A percentile compares a stretch with the other conserved stretches of the same genome.
Evolutionary conservation across 2,888 invertebrate species (phyloP).

Genomic region (Pandemis cinnamomeana): DNA sequence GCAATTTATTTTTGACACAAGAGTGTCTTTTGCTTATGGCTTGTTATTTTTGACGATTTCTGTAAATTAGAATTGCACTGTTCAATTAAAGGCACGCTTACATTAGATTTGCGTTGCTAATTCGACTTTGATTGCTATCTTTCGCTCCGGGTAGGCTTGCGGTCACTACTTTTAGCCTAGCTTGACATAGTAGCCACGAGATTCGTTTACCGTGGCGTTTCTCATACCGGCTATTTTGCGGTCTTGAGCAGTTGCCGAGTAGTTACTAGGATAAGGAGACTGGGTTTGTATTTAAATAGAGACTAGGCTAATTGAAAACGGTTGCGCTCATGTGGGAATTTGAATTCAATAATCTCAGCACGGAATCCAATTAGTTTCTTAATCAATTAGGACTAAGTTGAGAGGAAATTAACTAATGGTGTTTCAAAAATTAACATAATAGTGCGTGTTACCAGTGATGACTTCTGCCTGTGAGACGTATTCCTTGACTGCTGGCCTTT

Average conservation of each 20-base stretch:
- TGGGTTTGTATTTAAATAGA: constrained; percentile 1
- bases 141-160: constrained; percentile 18
- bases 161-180: constrained; percentile 23
- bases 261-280: not conserved
- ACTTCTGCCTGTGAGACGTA: too few relatives aligned
- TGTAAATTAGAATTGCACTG: not conserved
- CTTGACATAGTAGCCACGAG: constrained; percentile 23
- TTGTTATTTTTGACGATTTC: not conserved
- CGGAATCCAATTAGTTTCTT: not conserved
- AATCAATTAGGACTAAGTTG: not conserved
- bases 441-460: too few relatives aligned
- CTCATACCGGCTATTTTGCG: constrained; percentile 16
- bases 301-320: constrained; percentile 17
- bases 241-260: constrained; percentile 10
- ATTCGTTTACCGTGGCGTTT: constrained; percentile 11
- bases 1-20: constrained; percentile 6
- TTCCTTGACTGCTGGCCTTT: too few relatives aligned
- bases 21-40: not conserved
- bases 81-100: not conserved
- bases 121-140: not conserved
- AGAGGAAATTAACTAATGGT: not conserved
- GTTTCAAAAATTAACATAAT: too few relatives aligned
- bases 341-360: not conserved
- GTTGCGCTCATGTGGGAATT: constrained; percentile 14
- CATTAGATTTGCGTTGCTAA: not conserved